phyloP scores from a whole-genome alignment of 2,113 vertebrate species.

The Osmerus mordax region DNA sequence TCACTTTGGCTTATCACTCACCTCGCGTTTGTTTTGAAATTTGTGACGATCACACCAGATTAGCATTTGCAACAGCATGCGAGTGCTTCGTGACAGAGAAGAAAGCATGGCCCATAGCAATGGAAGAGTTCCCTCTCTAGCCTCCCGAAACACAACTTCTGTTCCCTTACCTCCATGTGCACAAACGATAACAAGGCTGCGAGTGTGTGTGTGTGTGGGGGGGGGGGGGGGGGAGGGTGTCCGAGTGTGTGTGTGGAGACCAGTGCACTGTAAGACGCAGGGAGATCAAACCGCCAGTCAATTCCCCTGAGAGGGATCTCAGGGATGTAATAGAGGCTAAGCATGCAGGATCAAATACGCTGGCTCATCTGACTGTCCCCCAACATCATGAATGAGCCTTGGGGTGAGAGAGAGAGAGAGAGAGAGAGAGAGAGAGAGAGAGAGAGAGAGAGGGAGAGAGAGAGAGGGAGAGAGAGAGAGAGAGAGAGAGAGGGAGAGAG shows the following conservation, averaged over 20 bases:
- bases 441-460: background rate
- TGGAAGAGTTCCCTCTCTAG: conserved; percentile 59
- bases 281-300: conserved; percentile 59
- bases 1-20: conserved; percentile 73
- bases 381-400: conserved; percentile 41
- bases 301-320: conserved; percentile 69
- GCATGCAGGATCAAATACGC: conserved; percentile 60
- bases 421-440: too few species aligned
- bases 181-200: conserved; percentile 59
- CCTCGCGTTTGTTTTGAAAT: conserved; percentile 73
- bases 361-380: conserved; percentile 45
- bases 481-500: conserved; percentile 11
- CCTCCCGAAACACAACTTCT: conserved; percentile 42
- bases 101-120: conserved; percentile 69
- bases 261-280: conserved; percentile 50
- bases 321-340: conserved; percentile 56
- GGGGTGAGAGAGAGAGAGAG: background rate
- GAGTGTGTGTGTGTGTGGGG: conserved; percentile 25
- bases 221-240: conserved; percentile 10
- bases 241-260: conserved; percentile 40
- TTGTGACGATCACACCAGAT: conserved; percentile 74
- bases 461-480: too few species aligned
- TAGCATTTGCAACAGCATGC: conserved; percentile 67
- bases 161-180: conserved; percentile 50
- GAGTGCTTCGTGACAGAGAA: conserved; percentile 63